phyloP scores from a whole-genome alignment of 1,140 invertebrate species.

The Ceratina calcarata region DNA sequence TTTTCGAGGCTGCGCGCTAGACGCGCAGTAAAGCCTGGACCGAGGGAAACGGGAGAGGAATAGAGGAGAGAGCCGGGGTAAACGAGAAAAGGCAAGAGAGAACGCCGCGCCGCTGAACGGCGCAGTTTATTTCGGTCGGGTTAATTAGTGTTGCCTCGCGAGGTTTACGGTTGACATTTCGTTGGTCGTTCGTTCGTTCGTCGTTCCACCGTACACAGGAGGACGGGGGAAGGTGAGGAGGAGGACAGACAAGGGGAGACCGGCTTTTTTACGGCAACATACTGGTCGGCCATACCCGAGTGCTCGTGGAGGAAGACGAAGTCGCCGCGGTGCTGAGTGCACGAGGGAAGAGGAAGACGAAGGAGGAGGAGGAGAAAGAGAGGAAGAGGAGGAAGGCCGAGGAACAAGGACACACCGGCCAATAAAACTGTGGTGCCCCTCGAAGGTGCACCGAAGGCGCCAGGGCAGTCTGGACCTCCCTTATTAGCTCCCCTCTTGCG shows the following conservation, averaged over 20 bases:
- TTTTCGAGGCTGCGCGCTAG: constrained; percentile 34
- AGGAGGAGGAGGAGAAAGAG: background rate
- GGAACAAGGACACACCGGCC: constrained; percentile 61
- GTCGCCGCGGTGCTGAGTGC: constrained; percentile 43
- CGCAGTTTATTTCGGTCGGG: constrained; percentile 80
- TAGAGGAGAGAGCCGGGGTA: constrained; percentile 14
- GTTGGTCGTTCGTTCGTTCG: constrained; percentile 73
- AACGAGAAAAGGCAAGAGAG: constrained; percentile 53
- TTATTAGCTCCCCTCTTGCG: constrained; percentile 66
- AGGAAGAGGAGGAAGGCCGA: constrained; percentile 43
- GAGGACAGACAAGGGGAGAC: constrained; percentile 57
- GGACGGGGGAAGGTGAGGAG: constrained; percentile 54
- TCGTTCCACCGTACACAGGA: constrained; percentile 67
- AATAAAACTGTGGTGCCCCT: constrained; percentile 67
- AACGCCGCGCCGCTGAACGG: constrained; percentile 59
- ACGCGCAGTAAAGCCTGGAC: constrained; percentile 14
- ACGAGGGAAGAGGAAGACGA: constrained; percentile 26
- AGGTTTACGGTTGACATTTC: constrained; percentile 81
- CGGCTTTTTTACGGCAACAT: constrained; percentile 77
- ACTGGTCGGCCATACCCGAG: constrained; percentile 73
- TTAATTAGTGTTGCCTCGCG: constrained; percentile 80
- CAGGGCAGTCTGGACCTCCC: constrained; percentile 67
- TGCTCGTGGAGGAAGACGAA: constrained; percentile 58
- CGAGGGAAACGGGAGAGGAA: constrained; percentile 2
- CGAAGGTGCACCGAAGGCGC: constrained; percentile 66